Evolutionary conservation across 2,797 vertebrate genomes (phyloP).

Genomic region (Melopsittacus undulatus): DNA sequence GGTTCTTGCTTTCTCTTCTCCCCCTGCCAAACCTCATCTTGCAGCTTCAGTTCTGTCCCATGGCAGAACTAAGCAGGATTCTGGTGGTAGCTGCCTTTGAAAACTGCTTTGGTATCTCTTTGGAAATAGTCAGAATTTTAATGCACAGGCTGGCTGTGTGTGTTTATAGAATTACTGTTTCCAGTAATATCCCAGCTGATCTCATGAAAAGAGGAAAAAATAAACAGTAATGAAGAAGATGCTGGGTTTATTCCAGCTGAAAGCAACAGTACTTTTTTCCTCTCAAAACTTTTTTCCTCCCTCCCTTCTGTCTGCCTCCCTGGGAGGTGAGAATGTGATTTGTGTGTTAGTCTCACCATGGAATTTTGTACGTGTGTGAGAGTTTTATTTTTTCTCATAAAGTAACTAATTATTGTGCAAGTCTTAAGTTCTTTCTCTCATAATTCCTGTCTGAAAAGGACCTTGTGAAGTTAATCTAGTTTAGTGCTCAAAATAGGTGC

Average conservation of each 20-base stretch:
- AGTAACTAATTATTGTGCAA: neutral
- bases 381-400: neutral
- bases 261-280: neutral
- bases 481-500: neutral
- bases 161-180: slow-evolving; percentile 55
- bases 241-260: slow-evolving; percentile 36
- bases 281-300: neutral
- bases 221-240: slow-evolving; percentile 49
- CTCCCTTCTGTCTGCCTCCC: neutral
- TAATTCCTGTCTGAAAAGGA: neutral
- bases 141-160: slow-evolving; percentile 23
- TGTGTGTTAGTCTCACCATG: neutral
- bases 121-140: slow-evolving; percentile 57
- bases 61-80: neutral
- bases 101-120: slow-evolving; percentile 17
- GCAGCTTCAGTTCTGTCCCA: neutral
- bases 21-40: neutral
- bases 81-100: slow-evolving; percentile 13
- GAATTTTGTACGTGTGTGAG: neutral
- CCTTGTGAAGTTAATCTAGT: neutral
- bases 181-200: slow-evolving; percentile 57
- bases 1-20: neutral
- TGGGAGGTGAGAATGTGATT: neutral
- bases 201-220: slow-evolving; percentile 28
- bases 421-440: neutral